Conservation (phyloP, 2,888 invertebrate genomes). For the Tetragonula carbonaria region DNA sequence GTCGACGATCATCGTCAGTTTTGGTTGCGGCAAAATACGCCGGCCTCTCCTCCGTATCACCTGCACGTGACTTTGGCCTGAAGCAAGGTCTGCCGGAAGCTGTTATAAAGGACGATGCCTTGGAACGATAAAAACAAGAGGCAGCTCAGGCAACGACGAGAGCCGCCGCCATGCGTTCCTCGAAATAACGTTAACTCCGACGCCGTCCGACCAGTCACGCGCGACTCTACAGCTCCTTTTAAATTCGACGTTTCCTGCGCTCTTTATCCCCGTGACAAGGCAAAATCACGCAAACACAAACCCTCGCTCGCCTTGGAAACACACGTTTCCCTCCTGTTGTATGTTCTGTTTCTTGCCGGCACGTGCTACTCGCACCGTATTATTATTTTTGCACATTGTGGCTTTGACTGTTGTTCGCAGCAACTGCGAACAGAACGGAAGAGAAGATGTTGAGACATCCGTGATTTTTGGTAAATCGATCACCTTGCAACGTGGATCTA, state of each 20-base stretch:
- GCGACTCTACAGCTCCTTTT: slow-evolving; percentile 40
- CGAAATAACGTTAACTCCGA: slow-evolving; percentile 68
- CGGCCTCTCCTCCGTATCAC: slow-evolving; percentile 30
- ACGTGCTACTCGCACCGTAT: neutral
- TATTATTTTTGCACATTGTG: neutral
- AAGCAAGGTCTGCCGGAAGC: slow-evolving; percentile 15
- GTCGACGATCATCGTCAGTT: slow-evolving; percentile 44
- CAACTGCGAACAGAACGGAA: neutral
- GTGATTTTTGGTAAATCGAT: neutral
- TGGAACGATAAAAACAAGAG: slow-evolving; percentile 58
- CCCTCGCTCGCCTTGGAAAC: neutral
- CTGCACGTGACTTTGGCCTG: slow-evolving; percentile 56
- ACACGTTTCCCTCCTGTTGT: neutral
- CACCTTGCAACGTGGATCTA: neutral
- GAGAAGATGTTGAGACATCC: neutral
- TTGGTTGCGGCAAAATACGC: slow-evolving; percentile 19
- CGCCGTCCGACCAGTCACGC: slow-evolving; percentile 58
- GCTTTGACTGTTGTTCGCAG: neutral
- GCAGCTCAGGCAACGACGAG: slow-evolving; percentile 11
- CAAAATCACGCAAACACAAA: slow-evolving; percentile 46
- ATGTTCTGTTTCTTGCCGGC: neutral
- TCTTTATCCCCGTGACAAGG: slow-evolving; percentile 18
- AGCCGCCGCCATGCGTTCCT: slow-evolving; percentile 23
- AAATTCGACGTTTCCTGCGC: slow-evolving; percentile 55
- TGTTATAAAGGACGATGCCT: slow-evolving; percentile 50